Conservation (phyloP, 2,113 vertebrate genomes). For the Perca schrenkii region DNA sequence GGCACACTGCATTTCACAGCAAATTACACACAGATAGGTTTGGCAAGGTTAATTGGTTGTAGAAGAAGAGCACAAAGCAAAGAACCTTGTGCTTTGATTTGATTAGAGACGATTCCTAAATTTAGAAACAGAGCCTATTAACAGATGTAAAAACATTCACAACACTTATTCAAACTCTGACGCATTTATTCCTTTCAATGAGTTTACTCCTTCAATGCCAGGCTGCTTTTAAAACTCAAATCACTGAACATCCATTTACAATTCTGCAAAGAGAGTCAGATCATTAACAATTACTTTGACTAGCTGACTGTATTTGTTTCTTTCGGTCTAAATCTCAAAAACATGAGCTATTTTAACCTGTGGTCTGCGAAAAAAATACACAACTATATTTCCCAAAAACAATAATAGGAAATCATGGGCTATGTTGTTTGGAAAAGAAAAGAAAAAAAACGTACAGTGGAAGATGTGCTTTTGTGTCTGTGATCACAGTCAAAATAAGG, state of each 20-base stretch:
- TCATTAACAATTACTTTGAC: too few species aligned
- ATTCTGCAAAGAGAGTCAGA: too few species aligned
- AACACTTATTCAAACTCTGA: not conserved
- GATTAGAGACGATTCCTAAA: not conserved
- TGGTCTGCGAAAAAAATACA: not conserved
- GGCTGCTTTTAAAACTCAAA: too few species aligned
- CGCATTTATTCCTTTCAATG: not conserved
- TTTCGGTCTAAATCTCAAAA: not conserved
- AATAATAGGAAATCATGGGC: too few species aligned
- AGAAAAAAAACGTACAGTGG: too few species aligned
- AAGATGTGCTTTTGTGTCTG: too few species aligned
- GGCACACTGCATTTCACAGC: constrained; percentile 7
- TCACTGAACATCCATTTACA: too few species aligned
- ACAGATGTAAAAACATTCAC: not conserved
- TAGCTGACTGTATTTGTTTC: too few species aligned
- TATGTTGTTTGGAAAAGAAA: too few species aligned
- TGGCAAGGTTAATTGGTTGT: constrained; percentile 18
- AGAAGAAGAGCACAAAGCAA: not conserved
- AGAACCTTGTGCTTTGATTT: constrained; percentile 9
- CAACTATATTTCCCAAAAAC: too few species aligned
- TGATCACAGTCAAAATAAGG: too few species aligned
- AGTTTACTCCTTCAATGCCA: not conserved
- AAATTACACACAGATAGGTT: constrained; percentile 22
- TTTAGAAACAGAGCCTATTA: constrained; percentile 9
- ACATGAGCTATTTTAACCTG: not conserved